phyloP scores from a whole-genome alignment of 2,113 vertebrate species.

The Oreochromis tanganicae region DNA sequence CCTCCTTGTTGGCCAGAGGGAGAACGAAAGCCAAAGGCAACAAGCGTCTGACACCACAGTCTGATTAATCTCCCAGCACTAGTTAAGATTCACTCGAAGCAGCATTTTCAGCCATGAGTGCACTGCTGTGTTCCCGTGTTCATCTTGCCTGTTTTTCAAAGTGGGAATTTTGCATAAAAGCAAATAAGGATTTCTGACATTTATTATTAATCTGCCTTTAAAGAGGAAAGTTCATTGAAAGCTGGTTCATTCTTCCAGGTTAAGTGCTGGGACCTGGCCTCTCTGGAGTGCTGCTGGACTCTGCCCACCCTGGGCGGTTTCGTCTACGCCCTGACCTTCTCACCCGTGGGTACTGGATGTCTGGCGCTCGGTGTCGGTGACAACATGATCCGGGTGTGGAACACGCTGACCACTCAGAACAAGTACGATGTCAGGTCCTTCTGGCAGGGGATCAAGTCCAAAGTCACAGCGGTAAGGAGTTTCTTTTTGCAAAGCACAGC shows the following conservation, averaged over 20 bases:
- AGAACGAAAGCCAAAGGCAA: background rate
- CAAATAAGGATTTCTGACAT: background rate
- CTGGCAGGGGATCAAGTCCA: constrained; percentile 96
- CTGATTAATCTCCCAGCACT: background rate
- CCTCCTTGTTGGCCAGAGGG: fast-evolving
- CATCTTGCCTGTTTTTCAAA: background rate
- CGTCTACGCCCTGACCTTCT: constrained; percentile 86
- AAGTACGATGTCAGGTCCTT: constrained; percentile 83
- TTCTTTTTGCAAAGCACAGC: background rate
- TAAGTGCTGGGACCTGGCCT: constrained; percentile 89
- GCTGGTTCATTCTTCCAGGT: constrained; percentile 68
- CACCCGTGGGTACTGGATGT: constrained; percentile 81
- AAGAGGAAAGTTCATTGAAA: background rate
- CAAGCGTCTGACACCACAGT: background rate
- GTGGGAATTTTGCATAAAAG: background rate
- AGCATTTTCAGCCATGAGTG: background rate
- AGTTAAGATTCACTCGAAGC: fast-evolving
- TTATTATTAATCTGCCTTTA: background rate
- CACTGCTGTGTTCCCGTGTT: background rate
- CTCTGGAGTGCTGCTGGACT: constrained; percentile 88
- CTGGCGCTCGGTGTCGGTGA: constrained; percentile 91
- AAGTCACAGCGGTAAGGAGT: constrained; percentile 87
- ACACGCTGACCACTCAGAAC: constrained; percentile 83
- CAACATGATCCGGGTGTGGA: constrained; percentile 93
- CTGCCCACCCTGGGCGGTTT: constrained; percentile 90